These are phyloP conservation scores for Chromis chromis DNA, from an alignment of 2,797 vertebrate species.

Conservation along the genomic window DNA sequence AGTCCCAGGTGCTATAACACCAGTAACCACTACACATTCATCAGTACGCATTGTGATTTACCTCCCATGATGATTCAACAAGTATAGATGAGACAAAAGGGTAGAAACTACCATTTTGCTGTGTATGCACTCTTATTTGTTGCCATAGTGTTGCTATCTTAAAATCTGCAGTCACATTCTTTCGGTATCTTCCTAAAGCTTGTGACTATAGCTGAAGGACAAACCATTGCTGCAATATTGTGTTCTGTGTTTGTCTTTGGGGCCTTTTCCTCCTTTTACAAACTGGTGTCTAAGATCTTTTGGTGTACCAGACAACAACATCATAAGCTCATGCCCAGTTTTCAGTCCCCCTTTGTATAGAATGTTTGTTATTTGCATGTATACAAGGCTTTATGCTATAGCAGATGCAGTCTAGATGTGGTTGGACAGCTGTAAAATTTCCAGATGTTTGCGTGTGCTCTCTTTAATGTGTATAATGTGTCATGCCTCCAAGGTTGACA, in stretches of 20 bases:
- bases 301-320: conserved; percentile 4
- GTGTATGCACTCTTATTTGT: neutral
- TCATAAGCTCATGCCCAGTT: neutral
- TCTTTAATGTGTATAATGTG: conserved; percentile 60
- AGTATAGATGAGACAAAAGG: neutral
- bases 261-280: neutral
- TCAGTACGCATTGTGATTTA: neutral
- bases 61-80: neutral
- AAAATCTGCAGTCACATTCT: conserved; percentile 44
- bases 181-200: conserved; percentile 45
- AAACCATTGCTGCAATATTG: conserved; percentile 11
- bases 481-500: conserved; percentile 61
- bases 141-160: neutral
- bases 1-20: no score
- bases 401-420: conserved; percentile 26
- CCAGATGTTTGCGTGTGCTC: conserved; percentile 62
- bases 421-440: conserved; percentile 50
- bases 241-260: neutral
- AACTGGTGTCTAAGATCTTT: conserved; percentile 20
- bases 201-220: conserved; percentile 62
- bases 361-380: neutral
- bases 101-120: neutral
- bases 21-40: neutral
- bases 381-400: conserved; percentile 3
- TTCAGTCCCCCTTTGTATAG: conserved; percentile 7